phyloP scores from a whole-genome alignment of 2,797 vertebrate genomes.

The Bradypodion ventrale region DNA sequence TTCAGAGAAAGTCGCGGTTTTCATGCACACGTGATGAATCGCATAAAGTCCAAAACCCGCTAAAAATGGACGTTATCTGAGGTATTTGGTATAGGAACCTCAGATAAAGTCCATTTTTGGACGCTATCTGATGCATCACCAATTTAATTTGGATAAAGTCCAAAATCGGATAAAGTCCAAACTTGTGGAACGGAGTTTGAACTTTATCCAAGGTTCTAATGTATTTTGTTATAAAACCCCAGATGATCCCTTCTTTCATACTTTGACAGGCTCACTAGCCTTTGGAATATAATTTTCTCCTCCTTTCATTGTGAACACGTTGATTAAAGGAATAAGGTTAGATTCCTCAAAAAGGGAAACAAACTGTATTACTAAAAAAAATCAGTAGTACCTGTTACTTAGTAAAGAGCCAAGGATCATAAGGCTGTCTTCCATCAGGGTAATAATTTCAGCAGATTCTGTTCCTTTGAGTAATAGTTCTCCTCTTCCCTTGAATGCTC shows the following conservation, averaged over 20 bases:
- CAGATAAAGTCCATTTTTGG: no score
- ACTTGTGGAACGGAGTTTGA: no score
- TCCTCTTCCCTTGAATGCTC: conserved; percentile 75
- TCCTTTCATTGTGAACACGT: not conserved
- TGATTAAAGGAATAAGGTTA: not conserved
- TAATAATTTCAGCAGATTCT: conserved; percentile 75
- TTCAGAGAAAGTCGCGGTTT: no score
- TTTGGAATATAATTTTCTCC: not conserved
- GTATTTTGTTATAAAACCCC: no score
- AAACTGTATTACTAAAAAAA: not conserved
- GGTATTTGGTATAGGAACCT: no score
- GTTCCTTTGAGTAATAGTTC: conserved; percentile 76
- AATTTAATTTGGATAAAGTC: no score
- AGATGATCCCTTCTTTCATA: not conserved
- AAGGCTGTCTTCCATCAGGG: conserved; percentile 79
- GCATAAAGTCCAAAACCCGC: no score
- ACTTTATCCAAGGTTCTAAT: no score
- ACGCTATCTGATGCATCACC: no score
- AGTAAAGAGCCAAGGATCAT: conserved; percentile 78
- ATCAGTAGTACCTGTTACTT: conserved; percentile 75
- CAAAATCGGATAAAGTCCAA: no score
- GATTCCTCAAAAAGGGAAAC: not conserved
- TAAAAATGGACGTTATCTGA: no score
- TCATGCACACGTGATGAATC: no score
- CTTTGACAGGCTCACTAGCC: not conserved